Percentiles rank a stretch among this genome's conserved stretches.
Conservation (phyloP, 2,113 vertebrate genomes). For the Hemicordylus capensis region DNA sequence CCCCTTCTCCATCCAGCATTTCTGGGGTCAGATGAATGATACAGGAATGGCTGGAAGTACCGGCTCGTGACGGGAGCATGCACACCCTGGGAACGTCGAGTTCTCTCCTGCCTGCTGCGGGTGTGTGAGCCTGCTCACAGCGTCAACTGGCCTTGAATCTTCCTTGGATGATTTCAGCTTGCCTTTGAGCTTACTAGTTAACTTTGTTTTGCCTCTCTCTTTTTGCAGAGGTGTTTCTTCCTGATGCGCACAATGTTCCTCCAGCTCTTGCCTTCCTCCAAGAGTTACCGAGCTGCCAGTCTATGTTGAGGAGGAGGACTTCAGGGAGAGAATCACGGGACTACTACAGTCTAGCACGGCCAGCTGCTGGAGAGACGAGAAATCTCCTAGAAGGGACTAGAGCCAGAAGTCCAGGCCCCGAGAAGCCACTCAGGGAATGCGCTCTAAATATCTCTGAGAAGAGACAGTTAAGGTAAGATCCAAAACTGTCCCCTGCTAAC, state of each 20-base stretch:
- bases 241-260: conserved; percentile 45
- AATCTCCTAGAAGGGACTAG: neutral
- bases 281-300: conserved; percentile 91
- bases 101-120: no score
- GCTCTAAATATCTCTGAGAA: conserved; percentile 80
- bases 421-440: conserved; percentile 72
- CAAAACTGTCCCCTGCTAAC: rapidly evolving
- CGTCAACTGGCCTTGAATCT: no score
- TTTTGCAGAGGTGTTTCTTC: conserved; percentile 43
- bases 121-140: no score
- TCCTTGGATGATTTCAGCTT: no score
- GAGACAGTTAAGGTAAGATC: conserved; percentile 77
- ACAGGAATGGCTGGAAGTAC: no score
- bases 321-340: conserved; percentile 25
- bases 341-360: neutral
- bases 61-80: no score
- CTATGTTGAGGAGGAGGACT: conserved; percentile 79
- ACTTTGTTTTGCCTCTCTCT: neutral
- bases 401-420: rapidly evolving
- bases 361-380: neutral
- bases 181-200: neutral
- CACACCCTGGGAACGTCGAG: no score
- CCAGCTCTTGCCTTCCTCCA: conserved; percentile 80
- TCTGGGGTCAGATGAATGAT: no score
- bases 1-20: no score